phyloP scores from a whole-genome alignment of 1,140 invertebrate genomes.

The Ceratina calcarata region DNA sequence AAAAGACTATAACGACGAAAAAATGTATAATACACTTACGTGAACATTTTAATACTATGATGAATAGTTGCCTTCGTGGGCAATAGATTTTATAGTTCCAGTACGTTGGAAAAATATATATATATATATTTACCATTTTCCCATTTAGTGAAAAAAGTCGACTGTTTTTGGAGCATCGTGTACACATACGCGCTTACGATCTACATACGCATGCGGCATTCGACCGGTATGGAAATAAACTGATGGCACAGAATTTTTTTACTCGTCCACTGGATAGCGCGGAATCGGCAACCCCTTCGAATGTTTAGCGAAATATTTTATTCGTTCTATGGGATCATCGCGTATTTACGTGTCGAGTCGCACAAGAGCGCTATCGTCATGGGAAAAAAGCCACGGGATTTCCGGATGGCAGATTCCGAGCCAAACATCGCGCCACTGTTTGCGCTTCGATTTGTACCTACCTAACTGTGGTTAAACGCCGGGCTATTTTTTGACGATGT shows the following conservation, averaged over 20 bases:
- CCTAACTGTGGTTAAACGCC: conserved; percentile 4
- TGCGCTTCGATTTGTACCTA: conserved; percentile 18
- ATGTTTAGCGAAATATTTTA: conserved; percentile 61
- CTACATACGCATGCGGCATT: background rate
- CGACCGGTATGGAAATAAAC: conserved; percentile 41
- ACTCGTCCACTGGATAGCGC: background rate
- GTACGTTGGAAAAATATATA: too few relatives aligned
- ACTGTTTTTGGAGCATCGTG: conserved; percentile 1
- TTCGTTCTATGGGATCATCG: conserved; percentile 44
- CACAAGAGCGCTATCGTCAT: background rate
- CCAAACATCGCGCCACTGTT: background rate
- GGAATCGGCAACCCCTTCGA: conserved; percentile 45
- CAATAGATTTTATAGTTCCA: too few relatives aligned
- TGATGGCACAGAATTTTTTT: conserved; percentile 39
- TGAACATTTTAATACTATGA: too few relatives aligned
- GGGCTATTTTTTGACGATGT: conserved; percentile 14
- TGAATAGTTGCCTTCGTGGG: too few relatives aligned
- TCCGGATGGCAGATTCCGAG: background rate
- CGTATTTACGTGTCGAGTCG: conserved; percentile 28
- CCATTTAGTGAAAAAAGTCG: too few relatives aligned
- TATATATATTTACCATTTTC: too few relatives aligned
- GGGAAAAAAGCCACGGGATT: conserved; percentile 10
- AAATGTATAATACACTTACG: too few relatives aligned
- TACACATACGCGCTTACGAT: conserved; percentile 1
- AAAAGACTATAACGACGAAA: background rate